Conservation (phyloP, 2,113 vertebrate species). For the Erythrolamprus reginae region DNA sequence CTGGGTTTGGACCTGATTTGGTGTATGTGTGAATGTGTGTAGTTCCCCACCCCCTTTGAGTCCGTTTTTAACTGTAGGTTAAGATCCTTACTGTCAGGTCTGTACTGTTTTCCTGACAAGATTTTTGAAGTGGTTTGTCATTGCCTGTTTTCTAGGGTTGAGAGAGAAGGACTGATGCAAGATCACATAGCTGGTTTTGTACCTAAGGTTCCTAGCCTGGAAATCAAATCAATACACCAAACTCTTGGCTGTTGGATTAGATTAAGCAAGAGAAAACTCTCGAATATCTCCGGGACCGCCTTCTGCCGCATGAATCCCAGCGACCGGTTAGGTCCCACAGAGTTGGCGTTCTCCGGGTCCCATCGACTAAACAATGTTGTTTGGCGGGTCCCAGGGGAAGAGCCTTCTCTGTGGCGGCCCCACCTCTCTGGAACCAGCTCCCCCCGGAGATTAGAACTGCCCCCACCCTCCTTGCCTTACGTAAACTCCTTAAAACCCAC, state of each 20-base stretch:
- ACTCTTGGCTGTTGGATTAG: background rate
- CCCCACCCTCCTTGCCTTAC: too few relatives aligned
- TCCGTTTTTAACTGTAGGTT: background rate
- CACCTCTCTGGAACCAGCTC: too few relatives aligned
- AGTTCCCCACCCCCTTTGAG: too few relatives aligned
- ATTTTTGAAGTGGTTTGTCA: background rate
- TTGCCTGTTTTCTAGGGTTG: background rate
- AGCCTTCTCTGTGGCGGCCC: too few relatives aligned
- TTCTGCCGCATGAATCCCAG: too few relatives aligned
- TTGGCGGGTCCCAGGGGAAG: too few relatives aligned
- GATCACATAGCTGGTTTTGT: background rate
- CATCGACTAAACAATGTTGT: too few relatives aligned
- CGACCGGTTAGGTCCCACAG: too few relatives aligned
- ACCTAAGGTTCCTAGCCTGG: background rate
- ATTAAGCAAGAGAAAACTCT: background rate
- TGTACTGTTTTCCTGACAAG: background rate
- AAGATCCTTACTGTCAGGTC: background rate
- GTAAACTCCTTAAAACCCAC: too few relatives aligned
- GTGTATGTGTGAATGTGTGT: background rate
- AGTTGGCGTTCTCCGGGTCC: too few relatives aligned
- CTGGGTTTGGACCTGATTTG: background rate
- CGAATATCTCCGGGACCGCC: too few relatives aligned
- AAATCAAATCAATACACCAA: background rate
- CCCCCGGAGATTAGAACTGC: too few relatives aligned
- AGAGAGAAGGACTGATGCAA: background rate